phyloP scores from a whole-genome alignment of 2,113 vertebrate genomes.

The Clarias macrocephalus region DNA sequence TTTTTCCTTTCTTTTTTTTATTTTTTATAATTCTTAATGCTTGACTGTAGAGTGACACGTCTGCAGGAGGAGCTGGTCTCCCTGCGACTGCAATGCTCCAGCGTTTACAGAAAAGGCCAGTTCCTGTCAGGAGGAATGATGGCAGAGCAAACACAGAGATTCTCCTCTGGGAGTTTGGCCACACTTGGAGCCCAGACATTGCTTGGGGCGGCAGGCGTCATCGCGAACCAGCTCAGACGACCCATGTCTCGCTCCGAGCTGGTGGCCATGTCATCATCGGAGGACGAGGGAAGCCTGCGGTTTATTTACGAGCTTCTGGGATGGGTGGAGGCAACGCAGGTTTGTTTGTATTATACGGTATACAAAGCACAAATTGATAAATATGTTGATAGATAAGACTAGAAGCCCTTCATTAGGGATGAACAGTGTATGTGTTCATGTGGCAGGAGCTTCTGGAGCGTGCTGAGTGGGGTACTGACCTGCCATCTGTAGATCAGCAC shows the following conservation, averaged over 20 bases:
- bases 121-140: slow-evolving; percentile 74
- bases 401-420: not conserved
- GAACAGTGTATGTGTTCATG: slow-evolving; percentile 27
- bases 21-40: not conserved
- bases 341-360: not conserved
- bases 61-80: slow-evolving; percentile 95
- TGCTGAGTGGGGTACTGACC: slow-evolving; percentile 92
- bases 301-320: slow-evolving; percentile 96
- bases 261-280: slow-evolving; percentile 91
- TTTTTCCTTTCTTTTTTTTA: too few species aligned
- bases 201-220: slow-evolving; percentile 70
- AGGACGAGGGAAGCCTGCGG: slow-evolving; percentile 92
- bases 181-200: slow-evolving; percentile 65
- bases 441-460: slow-evolving; percentile 85
- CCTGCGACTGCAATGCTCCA: slow-evolving; percentile 88
- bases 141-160: slow-evolving; percentile 68
- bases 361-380: too few species aligned
- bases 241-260: slow-evolving; percentile 87
- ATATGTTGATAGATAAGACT: too few species aligned
- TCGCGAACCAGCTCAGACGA: slow-evolving; percentile 84
- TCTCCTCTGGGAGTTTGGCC: slow-evolving; percentile 73
- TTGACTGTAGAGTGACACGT: slow-evolving; percentile 78
- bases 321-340: slow-evolving; percentile 98
- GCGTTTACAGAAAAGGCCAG: slow-evolving; percentile 90
- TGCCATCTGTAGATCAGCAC: slow-evolving; percentile 88